A percentile compares a stretch with the other conserved stretches of the same genome.
These are phyloP conservation scores for Tipula unca DNA, from an alignment of 2,888 invertebrate genomes.

Conservation along the genomic window DNA sequence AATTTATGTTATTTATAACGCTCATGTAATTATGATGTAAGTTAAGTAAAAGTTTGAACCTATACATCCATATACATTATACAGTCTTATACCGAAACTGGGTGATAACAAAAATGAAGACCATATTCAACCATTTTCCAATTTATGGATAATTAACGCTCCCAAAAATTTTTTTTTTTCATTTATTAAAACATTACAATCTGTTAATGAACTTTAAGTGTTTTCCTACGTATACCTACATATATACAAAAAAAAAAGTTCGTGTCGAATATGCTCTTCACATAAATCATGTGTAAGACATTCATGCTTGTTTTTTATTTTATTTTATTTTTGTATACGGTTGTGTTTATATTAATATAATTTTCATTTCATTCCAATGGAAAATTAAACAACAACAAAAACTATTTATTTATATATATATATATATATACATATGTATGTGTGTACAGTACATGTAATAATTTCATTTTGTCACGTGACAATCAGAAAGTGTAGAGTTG, in stretches of 20 bases:
- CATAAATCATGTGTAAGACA: slow-evolving; percentile 8
- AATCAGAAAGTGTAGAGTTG: slow-evolving; percentile 19
- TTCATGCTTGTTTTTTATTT: slow-evolving; percentile 2
- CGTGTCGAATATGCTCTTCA: not conserved
- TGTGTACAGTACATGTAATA: not conserved
- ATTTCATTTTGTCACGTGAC: slow-evolving; percentile 20
- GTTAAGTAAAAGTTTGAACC: not conserved
- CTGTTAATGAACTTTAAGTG: slow-evolving; percentile 8
- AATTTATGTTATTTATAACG: not conserved
- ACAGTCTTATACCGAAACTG: not conserved
- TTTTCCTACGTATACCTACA: not conserved
- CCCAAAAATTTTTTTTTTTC: not conserved
- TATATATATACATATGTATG: not conserved
- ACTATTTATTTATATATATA: not conserved
- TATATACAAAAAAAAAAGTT: not conserved
- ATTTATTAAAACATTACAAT: not conserved
- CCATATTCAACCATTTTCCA: not conserved
- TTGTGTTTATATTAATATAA: slow-evolving; percentile 2
- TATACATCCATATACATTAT: not conserved
- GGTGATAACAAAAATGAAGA: not conserved
- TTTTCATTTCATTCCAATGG: not conserved
- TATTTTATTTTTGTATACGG: not conserved
- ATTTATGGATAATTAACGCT: slow-evolving; percentile 14
- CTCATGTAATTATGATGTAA: not conserved
- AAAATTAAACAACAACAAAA: not conserved